Base-by-base conservation (phyloP, 2,113 vertebrate species). In the Cygnus buccinator region DNA sequence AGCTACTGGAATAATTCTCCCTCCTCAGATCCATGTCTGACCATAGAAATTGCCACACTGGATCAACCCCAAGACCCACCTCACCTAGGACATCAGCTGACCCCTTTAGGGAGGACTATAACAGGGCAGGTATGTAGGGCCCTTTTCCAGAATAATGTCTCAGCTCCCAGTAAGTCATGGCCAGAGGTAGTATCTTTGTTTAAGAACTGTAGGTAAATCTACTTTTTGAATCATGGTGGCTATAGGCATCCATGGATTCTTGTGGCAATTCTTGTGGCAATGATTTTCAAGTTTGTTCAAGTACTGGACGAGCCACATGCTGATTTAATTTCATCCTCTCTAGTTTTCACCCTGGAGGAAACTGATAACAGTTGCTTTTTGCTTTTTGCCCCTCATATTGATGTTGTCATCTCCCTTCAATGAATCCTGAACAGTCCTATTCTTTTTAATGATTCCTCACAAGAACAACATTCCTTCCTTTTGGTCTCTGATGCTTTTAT, bases 11-110 rank as follows among this genome's bases (percentile, higher is more conserved):
- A 3, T 6, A 43, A 52, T 17, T 46, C 54, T 37, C 16, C 19
- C 25, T 68, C 9, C 16, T 35, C 33, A 48, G 0, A 57, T 70
- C 59, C 21, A 0, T 18, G 21, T 29, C 63, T 76, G 43, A 54
- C 52, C 15, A 3, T 1, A 72, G 62, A 31, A 58, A 44, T 17
- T 43, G 37, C 29, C 31, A 22, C 21, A 1, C 10, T 52, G 62
- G 55, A 8, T 6, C 55, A 31, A 10, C 62, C n/a, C 14, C 11
- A 23, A 37, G 6, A 20, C 18, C 37, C 54, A 41, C 10, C 41
- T 75, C 5, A 8, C 3, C 31, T 31, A 43, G 21, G 25, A 35
- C 37, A 41, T 46, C 23, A 19, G 5, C 29, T 33, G 57, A 3
- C 16, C 76, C 37, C 54, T 50, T 31, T 3, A 10, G 23, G 15